phyloP scores from a whole-genome alignment of 2,888 invertebrate species.

The Dendrolimus houi region DNA sequence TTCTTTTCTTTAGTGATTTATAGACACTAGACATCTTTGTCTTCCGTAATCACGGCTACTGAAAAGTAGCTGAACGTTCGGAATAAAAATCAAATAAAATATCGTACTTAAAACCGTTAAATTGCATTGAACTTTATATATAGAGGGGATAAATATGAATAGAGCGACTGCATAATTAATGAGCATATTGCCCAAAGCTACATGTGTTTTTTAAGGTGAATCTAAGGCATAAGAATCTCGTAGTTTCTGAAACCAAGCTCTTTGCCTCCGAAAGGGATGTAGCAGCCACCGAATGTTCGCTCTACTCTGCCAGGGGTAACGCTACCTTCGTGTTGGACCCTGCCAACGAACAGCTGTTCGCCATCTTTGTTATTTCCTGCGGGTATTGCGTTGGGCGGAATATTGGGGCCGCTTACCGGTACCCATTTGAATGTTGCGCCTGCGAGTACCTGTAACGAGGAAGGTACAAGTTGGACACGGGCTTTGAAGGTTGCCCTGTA shows the following conservation, averaged over 20 bases:
- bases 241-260: slow-evolving; percentile 88
- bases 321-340: slow-evolving; percentile 85
- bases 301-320: slow-evolving; percentile 90
- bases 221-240: slow-evolving; percentile 80
- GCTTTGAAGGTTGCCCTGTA: too few species aligned
- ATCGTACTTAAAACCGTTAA: too few species aligned
- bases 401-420: slow-evolving; percentile 78
- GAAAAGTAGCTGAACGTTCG: too few species aligned
- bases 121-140: too few species aligned
- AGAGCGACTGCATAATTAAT: too few species aligned
- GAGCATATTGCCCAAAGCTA: not conserved
- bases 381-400: slow-evolving; percentile 85
- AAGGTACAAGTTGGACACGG: too few species aligned
- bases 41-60: too few species aligned
- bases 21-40: too few species aligned
- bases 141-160: too few species aligned
- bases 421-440: slow-evolving; percentile 83
- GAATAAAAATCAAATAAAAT: too few species aligned
- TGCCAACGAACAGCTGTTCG: slow-evolving; percentile 86
- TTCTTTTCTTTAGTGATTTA: not conserved
- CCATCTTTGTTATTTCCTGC: slow-evolving; percentile 85
- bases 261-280: slow-evolving; percentile 88
- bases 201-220: not conserved
- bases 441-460: slow-evolving; percentile 62
- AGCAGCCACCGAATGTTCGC: slow-evolving; percentile 86